Conservation (phyloP, 2,113 vertebrate genomes). For the Sciurus niger region DNA sequence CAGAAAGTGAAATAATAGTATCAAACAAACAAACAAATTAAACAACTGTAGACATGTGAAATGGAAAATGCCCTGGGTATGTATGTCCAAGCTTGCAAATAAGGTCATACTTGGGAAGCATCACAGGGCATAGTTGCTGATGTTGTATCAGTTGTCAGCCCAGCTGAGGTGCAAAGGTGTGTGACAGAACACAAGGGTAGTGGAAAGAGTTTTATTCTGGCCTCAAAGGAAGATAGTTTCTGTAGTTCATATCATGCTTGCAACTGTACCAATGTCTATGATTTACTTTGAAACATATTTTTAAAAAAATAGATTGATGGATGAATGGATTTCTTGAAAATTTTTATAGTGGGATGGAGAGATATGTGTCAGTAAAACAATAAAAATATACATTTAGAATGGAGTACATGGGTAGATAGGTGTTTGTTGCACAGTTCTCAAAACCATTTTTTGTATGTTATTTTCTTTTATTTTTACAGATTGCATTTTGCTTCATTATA, state of each 20-base stretch:
- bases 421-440: background rate
- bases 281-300: constrained; percentile 7
- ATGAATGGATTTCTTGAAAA: background rate
- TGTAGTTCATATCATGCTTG: too few species aligned
- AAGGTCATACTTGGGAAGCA: background rate
- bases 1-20: background rate
- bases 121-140: fast-evolving
- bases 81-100: background rate
- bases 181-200: background rate
- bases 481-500: too few species aligned
- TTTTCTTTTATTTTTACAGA: too few species aligned
- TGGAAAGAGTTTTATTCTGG: background rate
- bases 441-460: too few species aligned
- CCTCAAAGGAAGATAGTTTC: background rate
- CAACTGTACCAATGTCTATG: background rate
- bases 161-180: background rate
- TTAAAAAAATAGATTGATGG: background rate
- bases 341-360: background rate
- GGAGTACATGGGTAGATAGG: background rate
- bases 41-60: background rate
- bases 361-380: background rate
- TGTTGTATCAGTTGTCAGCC: background rate
- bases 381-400: background rate
- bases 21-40: background rate
- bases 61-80: background rate